phyloP scores from a whole-genome alignment of 2,797 vertebrate genomes.

The Oreochromis mossambicus region DNA sequence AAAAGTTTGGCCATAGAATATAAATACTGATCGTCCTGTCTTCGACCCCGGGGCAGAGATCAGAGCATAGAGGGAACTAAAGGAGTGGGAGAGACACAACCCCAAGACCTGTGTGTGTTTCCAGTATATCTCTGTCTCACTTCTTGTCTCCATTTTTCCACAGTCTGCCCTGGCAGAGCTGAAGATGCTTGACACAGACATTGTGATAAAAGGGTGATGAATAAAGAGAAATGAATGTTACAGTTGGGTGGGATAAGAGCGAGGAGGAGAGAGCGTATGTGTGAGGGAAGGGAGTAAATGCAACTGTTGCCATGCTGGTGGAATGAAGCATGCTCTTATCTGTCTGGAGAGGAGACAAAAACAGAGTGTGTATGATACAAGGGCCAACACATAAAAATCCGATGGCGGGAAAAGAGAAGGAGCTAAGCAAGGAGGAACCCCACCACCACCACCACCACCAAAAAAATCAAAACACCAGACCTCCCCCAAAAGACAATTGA shows the following conservation, averaged over 20 bases:
- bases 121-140: background rate
- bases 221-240: constrained; percentile 23
- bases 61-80: background rate
- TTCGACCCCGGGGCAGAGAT: constrained; percentile 12
- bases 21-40: constrained; percentile 9
- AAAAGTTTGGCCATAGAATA: constrained; percentile 10
- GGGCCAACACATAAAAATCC: constrained; percentile 52
- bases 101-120: background rate
- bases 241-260: background rate
- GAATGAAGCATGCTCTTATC: constrained; percentile 58
- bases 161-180: constrained; percentile 1
- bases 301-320: constrained; percentile 44
- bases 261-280: background rate
- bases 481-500: constrained; percentile 34
- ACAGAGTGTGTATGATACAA: constrained; percentile 39
- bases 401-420: constrained; percentile 17
- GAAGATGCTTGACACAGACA: constrained; percentile 28
- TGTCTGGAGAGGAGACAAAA: constrained; percentile 33
- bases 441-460: background rate
- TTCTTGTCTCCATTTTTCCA: background rate
- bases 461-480: constrained; percentile 12
- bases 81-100: background rate
- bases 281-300: constrained; percentile 5
- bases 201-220: constrained; percentile 2
- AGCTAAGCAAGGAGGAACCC: background rate